These are phyloP conservation scores for Eubucco bourcierii DNA, from an alignment of 2,113 vertebrate species.

Conservation along the genomic window DNA sequence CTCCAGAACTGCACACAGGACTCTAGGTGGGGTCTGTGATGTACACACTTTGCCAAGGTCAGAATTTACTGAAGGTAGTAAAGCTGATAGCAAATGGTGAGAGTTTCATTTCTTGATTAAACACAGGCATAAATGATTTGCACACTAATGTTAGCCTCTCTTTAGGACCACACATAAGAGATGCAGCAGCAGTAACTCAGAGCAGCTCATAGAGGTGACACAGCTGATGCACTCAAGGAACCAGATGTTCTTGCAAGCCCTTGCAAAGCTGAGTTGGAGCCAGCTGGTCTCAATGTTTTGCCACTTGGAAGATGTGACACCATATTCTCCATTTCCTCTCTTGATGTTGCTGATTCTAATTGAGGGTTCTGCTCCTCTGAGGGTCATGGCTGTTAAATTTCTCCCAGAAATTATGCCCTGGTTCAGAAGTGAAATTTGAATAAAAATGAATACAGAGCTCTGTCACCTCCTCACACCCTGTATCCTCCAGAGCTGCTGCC, in stretches of 20 bases:
- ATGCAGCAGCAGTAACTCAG: neutral
- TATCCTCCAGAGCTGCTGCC: neutral
- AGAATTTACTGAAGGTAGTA: neutral
- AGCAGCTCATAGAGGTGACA: slow-evolving; percentile 24
- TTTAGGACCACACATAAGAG: neutral
- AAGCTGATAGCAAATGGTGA: neutral
- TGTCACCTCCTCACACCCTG: neutral
- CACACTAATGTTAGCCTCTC: neutral
- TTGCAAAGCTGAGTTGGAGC: slow-evolving; percentile 42
- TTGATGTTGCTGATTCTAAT: neutral
- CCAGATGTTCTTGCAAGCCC: slow-evolving; percentile 55
- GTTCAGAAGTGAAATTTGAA: slow-evolving; percentile 12
- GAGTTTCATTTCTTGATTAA: neutral
- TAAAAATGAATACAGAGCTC: neutral
- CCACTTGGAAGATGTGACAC: slow-evolving; percentile 38
- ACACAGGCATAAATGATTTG: neutral
- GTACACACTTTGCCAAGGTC: neutral
- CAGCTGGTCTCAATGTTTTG: slow-evolving; percentile 41
- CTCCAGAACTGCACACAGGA: too few species aligned
- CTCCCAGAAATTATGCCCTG: neutral
- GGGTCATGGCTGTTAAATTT: neutral
- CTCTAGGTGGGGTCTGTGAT: neutral
- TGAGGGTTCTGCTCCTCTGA: neutral
- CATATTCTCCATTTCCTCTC: slow-evolving; percentile 28
- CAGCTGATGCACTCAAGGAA: slow-evolving; percentile 39